A percentile compares a stretch with the other conserved stretches of the same genome.
Conservation (phyloP, 2,888 invertebrate genomes). For the Serripes groenlandicus region DNA sequence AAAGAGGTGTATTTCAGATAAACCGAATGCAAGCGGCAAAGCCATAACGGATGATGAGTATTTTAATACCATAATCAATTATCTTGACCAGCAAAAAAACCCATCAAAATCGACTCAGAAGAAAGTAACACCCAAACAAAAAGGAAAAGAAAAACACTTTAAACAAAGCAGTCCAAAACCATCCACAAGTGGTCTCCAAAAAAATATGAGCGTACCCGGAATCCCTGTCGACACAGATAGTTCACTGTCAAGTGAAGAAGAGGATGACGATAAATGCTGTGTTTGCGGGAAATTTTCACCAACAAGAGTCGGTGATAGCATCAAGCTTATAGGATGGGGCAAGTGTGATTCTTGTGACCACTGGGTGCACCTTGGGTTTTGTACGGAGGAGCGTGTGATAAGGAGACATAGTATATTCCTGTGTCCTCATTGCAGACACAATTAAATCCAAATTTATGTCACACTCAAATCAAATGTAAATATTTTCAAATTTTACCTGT, state of each 20-base stretch:
- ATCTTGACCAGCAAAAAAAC: background rate
- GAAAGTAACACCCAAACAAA: background rate
- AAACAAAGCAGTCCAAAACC: constrained; percentile 6
- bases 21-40: constrained; percentile 13
- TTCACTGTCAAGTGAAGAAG: background rate
- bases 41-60: constrained; percentile 22
- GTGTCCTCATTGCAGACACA: constrained; percentile 12
- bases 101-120: constrained; percentile 12
- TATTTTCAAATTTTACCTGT: no score
- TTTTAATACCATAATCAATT: background rate
- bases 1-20: background rate
- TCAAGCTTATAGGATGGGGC: constrained; percentile 24
- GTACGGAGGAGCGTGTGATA: background rate
- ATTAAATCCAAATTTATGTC: no score
- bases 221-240: background rate
- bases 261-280: constrained; percentile 22
- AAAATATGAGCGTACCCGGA: background rate
- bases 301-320: background rate
- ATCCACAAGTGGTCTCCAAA: constrained; percentile 14
- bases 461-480: no score
- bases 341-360: constrained; percentile 8
- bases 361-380: background rate
- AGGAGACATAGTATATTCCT: background rate
- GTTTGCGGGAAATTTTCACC: constrained; percentile 22
- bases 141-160: background rate